These are phyloP conservation scores for Turdus rufiventris DNA, from an alignment of 2,113 vertebrate species.

Conservation along the genomic window DNA sequence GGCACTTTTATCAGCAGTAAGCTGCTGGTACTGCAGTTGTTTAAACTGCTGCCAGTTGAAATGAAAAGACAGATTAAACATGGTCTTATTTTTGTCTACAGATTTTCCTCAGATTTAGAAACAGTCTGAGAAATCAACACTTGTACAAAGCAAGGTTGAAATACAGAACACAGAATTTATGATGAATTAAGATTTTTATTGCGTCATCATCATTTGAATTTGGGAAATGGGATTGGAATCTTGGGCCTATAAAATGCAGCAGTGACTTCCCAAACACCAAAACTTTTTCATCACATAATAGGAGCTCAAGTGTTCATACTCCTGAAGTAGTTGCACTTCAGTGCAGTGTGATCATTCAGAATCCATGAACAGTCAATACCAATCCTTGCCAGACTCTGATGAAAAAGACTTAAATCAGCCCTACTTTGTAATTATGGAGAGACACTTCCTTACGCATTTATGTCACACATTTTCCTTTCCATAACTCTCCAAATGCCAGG, in stretches of 20 bases:
- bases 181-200: background rate
- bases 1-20: background rate
- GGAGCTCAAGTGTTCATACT: background rate
- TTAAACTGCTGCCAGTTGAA: background rate
- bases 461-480: background rate
- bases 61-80: background rate
- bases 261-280: background rate
- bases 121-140: background rate
- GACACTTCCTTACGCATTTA: background rate
- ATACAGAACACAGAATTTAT: background rate
- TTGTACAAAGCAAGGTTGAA: background rate
- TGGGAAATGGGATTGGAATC: background rate
- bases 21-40: background rate
- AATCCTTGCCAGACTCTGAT: background rate
- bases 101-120: background rate
- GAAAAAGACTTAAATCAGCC: background rate
- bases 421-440: background rate
- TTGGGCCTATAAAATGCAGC: background rate
- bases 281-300: background rate
- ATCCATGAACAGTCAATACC: background rate
- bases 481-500: background rate
- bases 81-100: background rate
- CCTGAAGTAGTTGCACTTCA: background rate
- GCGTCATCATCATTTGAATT: background rate
- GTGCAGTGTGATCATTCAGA: background rate